phyloP scores from a whole-genome alignment of 2,113 vertebrate species.

The Colistium nudipinnis region DNA sequence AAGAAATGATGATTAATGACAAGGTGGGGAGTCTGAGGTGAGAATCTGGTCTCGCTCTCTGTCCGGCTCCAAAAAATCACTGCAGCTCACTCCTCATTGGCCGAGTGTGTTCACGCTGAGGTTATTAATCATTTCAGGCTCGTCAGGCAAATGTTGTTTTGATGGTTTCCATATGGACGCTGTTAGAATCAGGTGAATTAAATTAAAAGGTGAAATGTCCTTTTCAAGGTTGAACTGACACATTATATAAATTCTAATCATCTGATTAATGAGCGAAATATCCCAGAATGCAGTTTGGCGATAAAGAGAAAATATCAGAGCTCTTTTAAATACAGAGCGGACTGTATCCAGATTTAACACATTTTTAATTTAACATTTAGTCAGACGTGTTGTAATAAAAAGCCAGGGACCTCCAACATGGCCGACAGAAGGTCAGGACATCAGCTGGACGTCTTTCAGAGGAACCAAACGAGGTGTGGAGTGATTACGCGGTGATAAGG shows the following conservation, averaged over 20 bases:
- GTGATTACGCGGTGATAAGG: slow-evolving; percentile 30
- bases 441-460: slow-evolving; percentile 28
- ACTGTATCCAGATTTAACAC: background rate
- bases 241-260: too few relatives aligned
- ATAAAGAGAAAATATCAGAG: too few relatives aligned
- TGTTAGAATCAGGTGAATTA: background rate
- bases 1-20: background rate
- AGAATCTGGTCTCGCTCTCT: background rate
- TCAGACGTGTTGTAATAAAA: background rate
- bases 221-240: too few relatives aligned
- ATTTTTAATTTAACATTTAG: background rate
- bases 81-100: background rate
- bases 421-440: slow-evolving; percentile 44
- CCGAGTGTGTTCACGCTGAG: background rate
- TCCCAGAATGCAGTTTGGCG: too few relatives aligned
- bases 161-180: background rate
- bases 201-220: background rate
- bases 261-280: too few relatives aligned
- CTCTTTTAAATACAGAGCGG: too few relatives aligned
- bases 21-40: background rate
- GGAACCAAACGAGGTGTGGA: background rate
- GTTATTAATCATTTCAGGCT: background rate
- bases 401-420: slow-evolving; percentile 12
- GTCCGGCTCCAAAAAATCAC: background rate
- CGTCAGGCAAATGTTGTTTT: background rate